Percentiles rank a stretch among this genome's conserved stretches.
Conservation (phyloP, 2,888 invertebrate genomes). For the Apocheima hispidaria region DNA sequence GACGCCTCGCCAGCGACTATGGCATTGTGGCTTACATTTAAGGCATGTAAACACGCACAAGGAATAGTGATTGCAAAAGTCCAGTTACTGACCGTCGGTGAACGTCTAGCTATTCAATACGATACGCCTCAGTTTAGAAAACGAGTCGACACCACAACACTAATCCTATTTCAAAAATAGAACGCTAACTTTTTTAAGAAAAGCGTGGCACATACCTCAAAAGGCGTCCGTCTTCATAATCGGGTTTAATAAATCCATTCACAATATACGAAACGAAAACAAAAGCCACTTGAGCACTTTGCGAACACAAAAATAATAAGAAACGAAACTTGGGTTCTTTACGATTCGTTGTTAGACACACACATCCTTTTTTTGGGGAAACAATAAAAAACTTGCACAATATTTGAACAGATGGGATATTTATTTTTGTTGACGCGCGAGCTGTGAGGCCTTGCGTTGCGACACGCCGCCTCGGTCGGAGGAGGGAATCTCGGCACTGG, state of each 20-base stretch:
- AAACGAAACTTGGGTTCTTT: constrained; percentile 54
- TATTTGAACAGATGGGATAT: constrained; percentile 82
- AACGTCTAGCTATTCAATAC: constrained; percentile 40
- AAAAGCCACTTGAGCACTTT: constrained; percentile 76
- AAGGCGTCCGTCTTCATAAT: constrained; percentile 75
- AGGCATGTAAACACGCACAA: constrained; percentile 75
- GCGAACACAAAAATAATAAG: constrained; percentile 71
- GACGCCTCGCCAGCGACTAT: constrained; percentile 58
- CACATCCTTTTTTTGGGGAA: constrained; percentile 69
- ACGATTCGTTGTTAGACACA: constrained; percentile 57
- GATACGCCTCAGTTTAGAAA: constrained; percentile 46
- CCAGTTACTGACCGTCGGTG: constrained; percentile 74
- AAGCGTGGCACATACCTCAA: constrained; percentile 57
- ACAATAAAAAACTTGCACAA: constrained; percentile 79
- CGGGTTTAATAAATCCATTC: constrained; percentile 79
- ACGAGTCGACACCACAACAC: constrained; percentile 42
- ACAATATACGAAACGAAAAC: constrained; percentile 70
- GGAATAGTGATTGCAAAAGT: constrained; percentile 84
- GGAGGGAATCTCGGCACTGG: constrained; percentile 74
- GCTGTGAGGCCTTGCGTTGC: constrained; percentile 20
- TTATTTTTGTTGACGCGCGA: constrained; percentile 81
- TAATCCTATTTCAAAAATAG: constrained; percentile 51
- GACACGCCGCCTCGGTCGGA: constrained; percentile 46
- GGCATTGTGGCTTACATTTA: constrained; percentile 72
- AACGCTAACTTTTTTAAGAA: constrained; percentile 50